Conservation (phyloP, 2,888 invertebrate genomes). For the Trilocha varians region DNA sequence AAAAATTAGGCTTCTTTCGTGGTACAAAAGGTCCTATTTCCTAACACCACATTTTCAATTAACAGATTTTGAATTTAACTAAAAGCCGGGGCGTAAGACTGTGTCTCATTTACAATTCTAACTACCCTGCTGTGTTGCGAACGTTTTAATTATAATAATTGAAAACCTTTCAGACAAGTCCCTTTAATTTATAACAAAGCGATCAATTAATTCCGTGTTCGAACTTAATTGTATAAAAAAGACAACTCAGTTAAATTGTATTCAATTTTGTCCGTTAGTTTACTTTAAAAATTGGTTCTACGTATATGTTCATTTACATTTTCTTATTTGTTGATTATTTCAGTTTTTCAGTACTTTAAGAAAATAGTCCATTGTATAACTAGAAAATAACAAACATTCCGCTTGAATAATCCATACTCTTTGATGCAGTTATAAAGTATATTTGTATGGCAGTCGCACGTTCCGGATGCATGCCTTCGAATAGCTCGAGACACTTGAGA, state of each 20-base stretch:
- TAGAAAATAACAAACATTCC: neutral
- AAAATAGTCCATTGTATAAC: no score
- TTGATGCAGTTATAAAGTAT: neutral
- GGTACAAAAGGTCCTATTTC: slow-evolving; percentile 6
- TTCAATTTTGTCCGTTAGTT: no score
- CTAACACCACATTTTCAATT: slow-evolving; percentile 25
- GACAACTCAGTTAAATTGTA: neutral
- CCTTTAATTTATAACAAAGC: slow-evolving; percentile 12
- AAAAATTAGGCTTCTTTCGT: neutral
- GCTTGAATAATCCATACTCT: neutral
- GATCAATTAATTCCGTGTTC: neutral
- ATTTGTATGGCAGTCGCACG: neutral
- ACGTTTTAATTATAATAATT: slow-evolving; percentile 30
- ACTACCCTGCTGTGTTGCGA: slow-evolving; percentile 20
- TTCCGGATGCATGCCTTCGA: neutral
- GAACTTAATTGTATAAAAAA: neutral
- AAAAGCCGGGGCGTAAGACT: slow-evolving; percentile 24
- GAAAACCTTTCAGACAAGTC: slow-evolving; percentile 23
- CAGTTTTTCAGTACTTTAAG: no score
- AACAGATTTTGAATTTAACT: slow-evolving; percentile 22
- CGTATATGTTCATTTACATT: no score
- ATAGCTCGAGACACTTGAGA: no score
- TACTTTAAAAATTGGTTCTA: no score
- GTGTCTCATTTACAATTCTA: slow-evolving; percentile 38
- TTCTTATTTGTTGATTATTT: no score